Percentiles rank a stretch among this genome's conserved stretches.
Conservation (phyloP, 2,888 invertebrate species). For the Acronicta leporina region DNA sequence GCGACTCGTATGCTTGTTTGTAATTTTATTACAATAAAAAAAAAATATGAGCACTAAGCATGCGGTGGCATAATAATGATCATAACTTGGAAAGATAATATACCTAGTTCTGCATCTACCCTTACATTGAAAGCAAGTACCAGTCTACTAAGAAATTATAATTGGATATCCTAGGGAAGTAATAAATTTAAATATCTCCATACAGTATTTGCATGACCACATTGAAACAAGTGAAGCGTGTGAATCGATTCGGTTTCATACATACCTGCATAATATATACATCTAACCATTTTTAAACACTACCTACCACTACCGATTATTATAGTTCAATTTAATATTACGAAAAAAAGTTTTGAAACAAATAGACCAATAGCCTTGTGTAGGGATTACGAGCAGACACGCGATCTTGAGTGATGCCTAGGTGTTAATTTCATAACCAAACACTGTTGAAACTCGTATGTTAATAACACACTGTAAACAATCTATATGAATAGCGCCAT, state of each 20-base stretch:
- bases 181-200: too few species aligned
- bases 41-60: too few species aligned
- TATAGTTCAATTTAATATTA: conserved; percentile 4
- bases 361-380: conserved; percentile 4
- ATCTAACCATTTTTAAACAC: conserved; percentile 23
- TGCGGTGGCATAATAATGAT: too few species aligned
- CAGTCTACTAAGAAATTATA: too few species aligned
- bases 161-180: too few species aligned
- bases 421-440: conserved; percentile 16
- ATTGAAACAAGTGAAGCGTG: conserved; percentile 31
- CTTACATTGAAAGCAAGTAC: too few species aligned
- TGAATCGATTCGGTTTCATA: conserved; percentile 28
- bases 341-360: conserved; percentile 6
- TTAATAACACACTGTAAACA: conserved; percentile 34
- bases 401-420: conserved; percentile 12
- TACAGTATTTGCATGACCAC: conserved; percentile 13
- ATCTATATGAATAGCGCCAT: conserved; percentile 1
- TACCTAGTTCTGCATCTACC: too few species aligned
- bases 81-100: too few species aligned
- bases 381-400: conserved; percentile 11
- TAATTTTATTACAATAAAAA: too few species aligned
- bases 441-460: conserved; percentile 18
- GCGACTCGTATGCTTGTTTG: too few species aligned
- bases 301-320: conserved; percentile 5
- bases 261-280: conserved; percentile 8